These are phyloP conservation scores for Potamarius usumacintae DNA, from an alignment of 2,113 vertebrate genomes.

Conservation along the genomic window DNA sequence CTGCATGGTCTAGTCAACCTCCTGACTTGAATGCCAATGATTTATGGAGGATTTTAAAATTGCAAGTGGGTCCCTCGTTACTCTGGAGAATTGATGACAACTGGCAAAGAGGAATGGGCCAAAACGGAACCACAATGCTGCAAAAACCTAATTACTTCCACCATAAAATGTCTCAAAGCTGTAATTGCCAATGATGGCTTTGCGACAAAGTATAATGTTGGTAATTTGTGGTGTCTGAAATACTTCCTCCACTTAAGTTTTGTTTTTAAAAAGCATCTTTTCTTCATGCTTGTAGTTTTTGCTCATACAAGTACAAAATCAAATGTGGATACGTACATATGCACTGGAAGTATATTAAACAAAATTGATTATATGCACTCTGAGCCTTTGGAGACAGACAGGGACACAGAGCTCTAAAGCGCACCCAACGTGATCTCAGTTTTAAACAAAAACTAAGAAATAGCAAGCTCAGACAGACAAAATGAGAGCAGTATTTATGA, in stretches of 20 bases:
- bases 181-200: neutral
- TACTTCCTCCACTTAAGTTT: neutral
- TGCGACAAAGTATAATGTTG: neutral
- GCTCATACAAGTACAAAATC: neutral
- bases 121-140: neutral
- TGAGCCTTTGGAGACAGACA: neutral
- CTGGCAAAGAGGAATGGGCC: too few relatives aligned
- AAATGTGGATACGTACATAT: neutral
- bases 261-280: neutral
- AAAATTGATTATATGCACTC: neutral
- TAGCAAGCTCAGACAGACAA: neutral
- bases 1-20: neutral
- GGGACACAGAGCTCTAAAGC: neutral
- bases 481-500: neutral
- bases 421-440: too few relatives aligned
- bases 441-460: neutral
- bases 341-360: neutral
- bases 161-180: neutral
- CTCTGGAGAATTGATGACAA: neutral
- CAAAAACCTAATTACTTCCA: neutral
- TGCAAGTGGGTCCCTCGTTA: neutral
- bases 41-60: neutral
- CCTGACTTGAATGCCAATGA: neutral
- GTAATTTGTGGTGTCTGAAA: neutral
- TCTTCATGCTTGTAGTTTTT: neutral